Conservation (phyloP, 2,113 vertebrate species). For the Gymnorhina tibicen region DNA sequence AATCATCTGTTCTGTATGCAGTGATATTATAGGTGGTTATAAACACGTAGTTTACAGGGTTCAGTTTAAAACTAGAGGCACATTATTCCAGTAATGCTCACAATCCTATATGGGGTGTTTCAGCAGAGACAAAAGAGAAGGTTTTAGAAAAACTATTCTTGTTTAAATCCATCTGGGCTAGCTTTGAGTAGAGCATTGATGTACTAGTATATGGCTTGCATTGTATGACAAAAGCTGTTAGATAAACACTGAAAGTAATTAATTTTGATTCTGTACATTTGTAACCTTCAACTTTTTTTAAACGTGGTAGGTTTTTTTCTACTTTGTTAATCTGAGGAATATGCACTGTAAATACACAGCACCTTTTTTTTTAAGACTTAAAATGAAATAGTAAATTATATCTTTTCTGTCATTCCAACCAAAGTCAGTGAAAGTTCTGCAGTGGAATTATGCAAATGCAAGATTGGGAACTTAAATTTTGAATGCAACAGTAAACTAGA, state of each 20-base stretch:
- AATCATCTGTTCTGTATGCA: background rate
- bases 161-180: conserved; percentile 40
- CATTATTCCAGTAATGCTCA: background rate
- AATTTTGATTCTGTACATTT: background rate
- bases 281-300: background rate
- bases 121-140: conserved; percentile 47
- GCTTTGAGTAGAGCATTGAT: background rate
- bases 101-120: conserved; percentile 2
- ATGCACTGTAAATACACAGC: background rate
- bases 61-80: background rate
- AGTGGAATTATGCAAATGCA: background rate
- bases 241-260: background rate
- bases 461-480: background rate
- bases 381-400: background rate
- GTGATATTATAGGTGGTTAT: background rate
- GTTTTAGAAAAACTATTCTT: conserved; percentile 57
- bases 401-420: background rate
- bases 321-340: background rate
- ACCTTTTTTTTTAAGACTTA: background rate
- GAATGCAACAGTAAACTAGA: background rate
- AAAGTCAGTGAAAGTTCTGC: background rate
- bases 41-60: background rate
- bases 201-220: background rate
- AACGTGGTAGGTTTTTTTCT: background rate
- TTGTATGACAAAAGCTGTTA: background rate